phyloP scores from a whole-genome alignment of 2,113 vertebrate species.

The Ibidorhyncha struthersii region DNA sequence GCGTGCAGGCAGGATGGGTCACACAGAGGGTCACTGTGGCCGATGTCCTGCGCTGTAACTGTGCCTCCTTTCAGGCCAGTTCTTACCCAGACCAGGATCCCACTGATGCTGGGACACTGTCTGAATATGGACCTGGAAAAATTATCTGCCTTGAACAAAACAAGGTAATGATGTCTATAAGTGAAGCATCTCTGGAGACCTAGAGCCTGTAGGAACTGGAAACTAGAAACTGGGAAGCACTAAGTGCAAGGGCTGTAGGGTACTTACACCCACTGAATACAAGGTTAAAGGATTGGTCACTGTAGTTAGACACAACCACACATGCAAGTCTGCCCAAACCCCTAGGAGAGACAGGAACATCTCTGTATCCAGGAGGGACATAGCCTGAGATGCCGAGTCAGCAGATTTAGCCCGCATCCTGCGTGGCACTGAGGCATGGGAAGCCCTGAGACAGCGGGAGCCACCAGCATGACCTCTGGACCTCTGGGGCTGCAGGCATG shows the following conservation, averaged over 20 bases:
- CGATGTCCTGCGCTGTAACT: rapidly evolving
- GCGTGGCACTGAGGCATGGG: rapidly evolving
- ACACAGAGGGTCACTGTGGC: background rate
- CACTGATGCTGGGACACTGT: background rate
- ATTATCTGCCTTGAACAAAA: background rate
- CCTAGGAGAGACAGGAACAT: background rate
- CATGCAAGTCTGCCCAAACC: background rate
- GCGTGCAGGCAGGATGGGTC: background rate
- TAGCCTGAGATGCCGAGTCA: background rate
- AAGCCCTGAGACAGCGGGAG: background rate
- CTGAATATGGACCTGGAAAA: background rate
- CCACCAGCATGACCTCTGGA: background rate
- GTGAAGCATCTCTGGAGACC: background rate
- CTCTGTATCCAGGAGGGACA: background rate
- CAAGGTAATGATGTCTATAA: background rate
- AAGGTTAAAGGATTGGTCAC: background rate
- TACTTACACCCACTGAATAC: background rate
- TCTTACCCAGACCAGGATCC: background rate
- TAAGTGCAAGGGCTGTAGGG: background rate
- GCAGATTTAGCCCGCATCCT: background rate
- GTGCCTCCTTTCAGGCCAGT: background rate
- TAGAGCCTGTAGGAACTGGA: background rate
- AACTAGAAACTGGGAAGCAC: background rate
- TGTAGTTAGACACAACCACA: background rate
- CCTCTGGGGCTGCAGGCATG: background rate